These are phyloP conservation scores for Pollimyrus isidori DNA, from an alignment of 2,113 vertebrate genomes.

Conservation along the genomic window DNA sequence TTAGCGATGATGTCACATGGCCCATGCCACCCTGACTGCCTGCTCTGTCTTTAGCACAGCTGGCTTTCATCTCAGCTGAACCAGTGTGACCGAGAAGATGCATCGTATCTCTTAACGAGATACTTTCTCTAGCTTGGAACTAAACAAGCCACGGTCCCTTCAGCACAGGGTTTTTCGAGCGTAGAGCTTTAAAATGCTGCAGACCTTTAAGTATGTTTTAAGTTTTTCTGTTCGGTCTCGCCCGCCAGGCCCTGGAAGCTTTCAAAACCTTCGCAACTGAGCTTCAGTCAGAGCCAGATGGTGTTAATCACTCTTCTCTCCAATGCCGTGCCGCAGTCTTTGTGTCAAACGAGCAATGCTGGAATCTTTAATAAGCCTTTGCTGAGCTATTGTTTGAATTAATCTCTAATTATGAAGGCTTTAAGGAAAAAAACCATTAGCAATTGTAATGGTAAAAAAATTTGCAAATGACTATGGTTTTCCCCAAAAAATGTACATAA, in stretches of 20 bases:
- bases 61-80: not conserved
- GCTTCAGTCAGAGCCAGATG: not conserved
- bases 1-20: not conserved
- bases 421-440: not conserved
- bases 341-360: not conserved
- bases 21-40: not conserved
- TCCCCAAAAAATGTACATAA: not conserved
- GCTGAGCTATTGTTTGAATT: not conserved
- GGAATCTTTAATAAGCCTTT: not conserved
- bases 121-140: not conserved
- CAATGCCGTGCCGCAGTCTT: not conserved
- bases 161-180: not conserved
- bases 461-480: not conserved
- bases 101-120: not conserved
- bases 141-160: not conserved
- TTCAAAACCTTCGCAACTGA: not conserved
- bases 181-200: not conserved
- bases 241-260: not conserved
- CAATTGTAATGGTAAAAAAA: not conserved
- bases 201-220: not conserved
- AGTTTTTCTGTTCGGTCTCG: no score
- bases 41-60: not conserved
- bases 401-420: not conserved
- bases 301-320: not conserved
- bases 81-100: not conserved